These are phyloP conservation scores for Mionectes macconnelli DNA, from an alignment of 2,113 vertebrate genomes.

Conservation along the genomic window DNA sequence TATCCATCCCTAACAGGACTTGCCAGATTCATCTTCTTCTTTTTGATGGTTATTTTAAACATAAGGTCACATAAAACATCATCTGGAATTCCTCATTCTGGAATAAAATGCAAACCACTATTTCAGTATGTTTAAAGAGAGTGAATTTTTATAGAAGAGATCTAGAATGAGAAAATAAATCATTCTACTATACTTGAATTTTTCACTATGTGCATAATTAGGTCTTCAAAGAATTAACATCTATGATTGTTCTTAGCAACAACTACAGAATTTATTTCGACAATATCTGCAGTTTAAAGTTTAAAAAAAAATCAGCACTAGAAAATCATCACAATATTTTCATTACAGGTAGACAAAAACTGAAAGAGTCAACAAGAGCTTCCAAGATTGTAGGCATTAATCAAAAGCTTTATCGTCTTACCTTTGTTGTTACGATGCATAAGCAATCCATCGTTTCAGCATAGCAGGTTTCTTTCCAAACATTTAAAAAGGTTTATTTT, in stretches of 20 bases:
- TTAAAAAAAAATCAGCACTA: not conserved
- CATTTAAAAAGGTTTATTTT: slow-evolving; percentile 70
- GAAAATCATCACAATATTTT: not conserved
- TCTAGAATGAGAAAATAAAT: not conserved
- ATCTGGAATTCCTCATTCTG: not conserved
- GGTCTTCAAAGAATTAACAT: not conserved
- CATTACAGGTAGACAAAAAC: not conserved
- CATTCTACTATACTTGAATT: not conserved
- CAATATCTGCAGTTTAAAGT: not conserved
- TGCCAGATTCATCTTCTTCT: not conserved
- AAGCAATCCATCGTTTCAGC: slow-evolving; percentile 88
- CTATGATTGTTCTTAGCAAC: slow-evolving; percentile 16
- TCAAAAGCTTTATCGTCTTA: slow-evolving; percentile 73
- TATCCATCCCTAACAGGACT: not conserved
- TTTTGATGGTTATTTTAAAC: not conserved
- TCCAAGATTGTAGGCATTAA: not conserved
- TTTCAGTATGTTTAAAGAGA: not conserved
- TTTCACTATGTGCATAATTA: not conserved
- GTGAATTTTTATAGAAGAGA: not conserved
- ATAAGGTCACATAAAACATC: not conserved
- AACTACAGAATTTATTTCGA: not conserved
- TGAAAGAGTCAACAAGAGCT: not conserved
- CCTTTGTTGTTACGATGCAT: slow-evolving; percentile 93
- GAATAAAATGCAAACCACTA: not conserved
- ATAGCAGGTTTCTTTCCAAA: slow-evolving; percentile 70